Evolutionary conservation across 37 sponge, comb jelly and placozoan genomes (phyloP).

Genomic region (Theonella swinhoei): DNA sequence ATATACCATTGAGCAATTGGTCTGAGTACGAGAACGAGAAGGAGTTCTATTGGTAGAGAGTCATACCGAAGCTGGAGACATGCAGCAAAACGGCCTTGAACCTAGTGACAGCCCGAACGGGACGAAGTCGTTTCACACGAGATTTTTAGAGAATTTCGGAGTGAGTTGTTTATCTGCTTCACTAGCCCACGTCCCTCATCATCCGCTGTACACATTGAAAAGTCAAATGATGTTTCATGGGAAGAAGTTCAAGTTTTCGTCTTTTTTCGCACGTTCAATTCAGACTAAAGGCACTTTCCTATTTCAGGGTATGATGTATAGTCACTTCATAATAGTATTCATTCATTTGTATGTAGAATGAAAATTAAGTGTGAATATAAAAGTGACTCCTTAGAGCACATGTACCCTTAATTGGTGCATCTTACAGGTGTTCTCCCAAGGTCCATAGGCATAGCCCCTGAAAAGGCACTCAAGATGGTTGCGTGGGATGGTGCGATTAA

Average conservation of each 20-base stretch:
- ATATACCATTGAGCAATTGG: too few species aligned
- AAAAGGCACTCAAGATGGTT: constrained; percentile 91
- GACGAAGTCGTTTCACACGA: too few species aligned
- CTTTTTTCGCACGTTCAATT: constrained; percentile 31
- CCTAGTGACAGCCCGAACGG: too few species aligned
- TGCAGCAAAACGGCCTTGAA: too few species aligned
- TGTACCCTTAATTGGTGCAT: neutral
- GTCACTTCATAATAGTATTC: too few species aligned
- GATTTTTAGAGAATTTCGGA: constrained; percentile 24
- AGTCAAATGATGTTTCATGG: constrained; percentile 90
- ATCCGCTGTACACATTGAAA: constrained; percentile 92
- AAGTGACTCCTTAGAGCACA: neutral
- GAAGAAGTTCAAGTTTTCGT: constrained; percentile 33
- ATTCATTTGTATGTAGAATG: too few species aligned
- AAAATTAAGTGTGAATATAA: too few species aligned
- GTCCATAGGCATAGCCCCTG: constrained; percentile 85
- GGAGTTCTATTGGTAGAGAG: too few species aligned
- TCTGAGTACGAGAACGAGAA: too few species aligned
- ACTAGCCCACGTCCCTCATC: constrained; percentile 73
- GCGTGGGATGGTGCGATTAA: constrained; percentile 62
- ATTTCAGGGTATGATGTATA: constrained; percentile 55
- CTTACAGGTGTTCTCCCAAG: constrained; percentile 68
- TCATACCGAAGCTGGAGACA: too few species aligned
- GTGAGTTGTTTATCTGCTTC: constrained; percentile 67
- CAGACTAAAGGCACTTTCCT: constrained; percentile 45